A percentile compares a stretch with the other conserved stretches of the same genome.
Evolutionary conservation across 1,140 invertebrate species (phyloP).

Genomic region (Ladona fulva): DNA sequence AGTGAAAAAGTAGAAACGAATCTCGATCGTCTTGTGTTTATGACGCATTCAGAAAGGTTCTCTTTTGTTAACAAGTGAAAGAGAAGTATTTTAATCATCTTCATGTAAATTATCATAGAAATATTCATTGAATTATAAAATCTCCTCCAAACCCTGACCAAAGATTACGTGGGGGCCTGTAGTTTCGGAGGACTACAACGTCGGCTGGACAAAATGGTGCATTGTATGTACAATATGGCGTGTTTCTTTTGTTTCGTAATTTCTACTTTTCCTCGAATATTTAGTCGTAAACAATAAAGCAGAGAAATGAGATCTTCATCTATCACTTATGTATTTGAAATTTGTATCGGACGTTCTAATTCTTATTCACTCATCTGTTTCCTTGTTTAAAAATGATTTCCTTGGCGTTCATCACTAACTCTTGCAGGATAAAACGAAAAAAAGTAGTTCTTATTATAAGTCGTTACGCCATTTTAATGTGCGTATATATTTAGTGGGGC

Average conservation of each 20-base stretch:
- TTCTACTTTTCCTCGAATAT: not conserved
- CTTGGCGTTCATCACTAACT: too few species aligned
- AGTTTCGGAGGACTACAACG: not conserved
- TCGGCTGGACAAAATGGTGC: not conserved
- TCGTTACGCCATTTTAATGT: too few species aligned
- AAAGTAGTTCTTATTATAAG: too few species aligned
- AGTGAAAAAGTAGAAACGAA: slow-evolving; percentile 7
- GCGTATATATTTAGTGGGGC: too few species aligned
- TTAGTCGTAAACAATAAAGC: slow-evolving; percentile 6
- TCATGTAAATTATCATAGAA: not conserved
- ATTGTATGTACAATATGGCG: slow-evolving; percentile 1
- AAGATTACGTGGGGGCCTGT: too few species aligned
- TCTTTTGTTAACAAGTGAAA: slow-evolving; percentile 10
- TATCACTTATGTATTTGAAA: slow-evolving; percentile 4
- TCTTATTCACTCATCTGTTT: too few species aligned
- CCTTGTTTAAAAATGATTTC: too few species aligned
- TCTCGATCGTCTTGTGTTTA: slow-evolving; percentile 9
- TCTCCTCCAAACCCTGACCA: not conserved
- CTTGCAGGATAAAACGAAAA: too few species aligned
- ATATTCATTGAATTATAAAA: not conserved
- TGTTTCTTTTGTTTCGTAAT: slow-evolving; percentile 7
- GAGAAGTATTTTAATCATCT: not conserved
- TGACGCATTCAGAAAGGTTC: slow-evolving; percentile 4
- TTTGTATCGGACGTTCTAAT: too few species aligned
- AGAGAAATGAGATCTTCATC: slow-evolving; percentile 10